phyloP scores from a whole-genome alignment of 1,140 invertebrate genomes.

The Hycleus cichorii region DNA sequence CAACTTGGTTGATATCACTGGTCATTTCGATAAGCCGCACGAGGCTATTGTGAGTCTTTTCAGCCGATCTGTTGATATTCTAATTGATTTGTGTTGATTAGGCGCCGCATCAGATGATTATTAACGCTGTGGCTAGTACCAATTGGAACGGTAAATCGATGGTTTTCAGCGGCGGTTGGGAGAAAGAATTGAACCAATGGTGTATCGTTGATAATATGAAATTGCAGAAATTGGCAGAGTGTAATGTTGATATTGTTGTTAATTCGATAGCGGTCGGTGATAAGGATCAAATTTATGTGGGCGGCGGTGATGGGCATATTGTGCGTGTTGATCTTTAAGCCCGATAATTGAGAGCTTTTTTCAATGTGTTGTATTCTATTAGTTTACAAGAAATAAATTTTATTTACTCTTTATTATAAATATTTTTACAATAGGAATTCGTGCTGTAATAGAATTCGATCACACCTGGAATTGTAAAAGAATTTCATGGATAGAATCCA shows the following conservation, averaged over 20 bases:
- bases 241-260: slow-evolving; percentile 36
- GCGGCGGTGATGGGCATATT: slow-evolving; percentile 40
- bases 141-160: slow-evolving; percentile 28
- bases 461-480: too few species aligned
- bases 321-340: slow-evolving; percentile 30
- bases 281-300: slow-evolving; percentile 36
- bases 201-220: slow-evolving; percentile 29
- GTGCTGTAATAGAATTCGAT: too few species aligned
- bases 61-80: background rate
- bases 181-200: slow-evolving; percentile 43
- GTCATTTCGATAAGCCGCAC: slow-evolving; percentile 32
- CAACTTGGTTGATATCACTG: slow-evolving; percentile 33
- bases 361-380: too few species aligned
- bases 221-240: slow-evolving; percentile 18
- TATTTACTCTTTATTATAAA: too few species aligned
- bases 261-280: slow-evolving; percentile 37
- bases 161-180: slow-evolving; percentile 43
- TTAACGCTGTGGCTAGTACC: slow-evolving; percentile 37
- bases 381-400: too few species aligned
- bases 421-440: too few species aligned
- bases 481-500: too few species aligned
- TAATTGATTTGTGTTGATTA: slow-evolving; percentile 8
- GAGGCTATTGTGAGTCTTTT: slow-evolving; percentile 33
- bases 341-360: too few species aligned
- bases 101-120: slow-evolving; percentile 42